Percentiles rank a stretch among this genome's conserved stretches.
Conservation (phyloP, 2,113 vertebrate genomes). For the Erythrolamprus reginae region DNA sequence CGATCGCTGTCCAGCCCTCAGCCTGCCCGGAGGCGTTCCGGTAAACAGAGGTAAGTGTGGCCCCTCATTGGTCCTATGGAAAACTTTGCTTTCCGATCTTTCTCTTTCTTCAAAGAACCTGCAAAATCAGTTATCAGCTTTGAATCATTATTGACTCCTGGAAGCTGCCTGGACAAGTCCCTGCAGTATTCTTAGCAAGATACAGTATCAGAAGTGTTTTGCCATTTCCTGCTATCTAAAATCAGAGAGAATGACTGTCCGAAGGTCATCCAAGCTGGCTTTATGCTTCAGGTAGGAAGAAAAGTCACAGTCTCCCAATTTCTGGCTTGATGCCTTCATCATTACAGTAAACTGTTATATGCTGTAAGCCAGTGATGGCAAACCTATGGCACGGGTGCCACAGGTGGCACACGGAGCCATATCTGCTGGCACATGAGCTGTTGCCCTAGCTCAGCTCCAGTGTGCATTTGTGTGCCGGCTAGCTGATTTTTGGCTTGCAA, state of each 20-base stretch:
- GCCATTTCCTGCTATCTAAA: not conserved
- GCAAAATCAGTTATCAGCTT: not conserved
- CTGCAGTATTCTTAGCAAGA: not conserved
- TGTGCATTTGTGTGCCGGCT: no score
- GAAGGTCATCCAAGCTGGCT: not conserved
- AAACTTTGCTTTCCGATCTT: not conserved
- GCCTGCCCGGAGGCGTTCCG: no score
- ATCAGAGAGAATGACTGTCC: not conserved
- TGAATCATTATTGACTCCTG: not conserved
- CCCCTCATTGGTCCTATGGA: no score
- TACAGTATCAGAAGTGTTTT: not conserved
- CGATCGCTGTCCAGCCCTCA: no score
- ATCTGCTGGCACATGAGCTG: no score
- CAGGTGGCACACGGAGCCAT: no score
- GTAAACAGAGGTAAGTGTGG: no score
- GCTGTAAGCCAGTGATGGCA: no score
- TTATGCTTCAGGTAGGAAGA: not conserved
- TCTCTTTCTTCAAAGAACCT: not conserved
- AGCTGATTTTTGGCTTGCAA: no score
- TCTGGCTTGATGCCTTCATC: not conserved
- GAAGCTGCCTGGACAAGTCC: not conserved
- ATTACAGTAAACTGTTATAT: not conserved
- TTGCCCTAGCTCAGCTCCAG: no score
- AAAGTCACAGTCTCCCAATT: not conserved
- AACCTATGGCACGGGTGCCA: no score